phyloP scores from a whole-genome alignment of 2,797 vertebrate genomes.

The Merluccius polli region DNA sequence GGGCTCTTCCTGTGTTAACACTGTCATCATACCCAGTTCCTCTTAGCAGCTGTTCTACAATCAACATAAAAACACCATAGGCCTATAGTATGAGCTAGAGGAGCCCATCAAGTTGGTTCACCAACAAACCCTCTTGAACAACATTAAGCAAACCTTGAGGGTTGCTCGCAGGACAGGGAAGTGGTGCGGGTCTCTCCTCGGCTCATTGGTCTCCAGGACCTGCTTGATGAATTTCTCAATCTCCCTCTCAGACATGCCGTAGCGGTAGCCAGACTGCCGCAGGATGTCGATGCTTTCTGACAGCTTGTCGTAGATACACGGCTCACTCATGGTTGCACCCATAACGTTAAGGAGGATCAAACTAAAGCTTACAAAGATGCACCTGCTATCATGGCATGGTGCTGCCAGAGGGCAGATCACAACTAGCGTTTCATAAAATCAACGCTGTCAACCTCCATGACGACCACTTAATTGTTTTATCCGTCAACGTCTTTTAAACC shows the following conservation, averaged over 20 bases:
- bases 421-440: not conserved
- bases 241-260: conserved; percentile 92
- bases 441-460: not conserved
- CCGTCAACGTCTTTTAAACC: too few relatives aligned
- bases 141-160: conserved; percentile 74
- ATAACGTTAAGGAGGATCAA: conserved; percentile 58
- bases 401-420: not conserved
- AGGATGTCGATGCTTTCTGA: conserved; percentile 91
- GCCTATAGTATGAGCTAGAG: not conserved
- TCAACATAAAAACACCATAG: not conserved
- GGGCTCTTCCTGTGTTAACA: not conserved
- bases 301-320: conserved; percentile 93
- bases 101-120: too few relatives aligned
- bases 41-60: not conserved
- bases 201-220: conserved; percentile 90
- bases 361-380: not conserved
- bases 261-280: conserved; percentile 89
- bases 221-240: conserved; percentile 94
- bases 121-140: not conserved
- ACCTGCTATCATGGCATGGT: not conserved
- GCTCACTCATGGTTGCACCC: conserved; percentile 85
- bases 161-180: conserved; percentile 80
- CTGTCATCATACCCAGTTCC: not conserved
- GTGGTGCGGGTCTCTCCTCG: conserved; percentile 80
- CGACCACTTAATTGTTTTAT: not conserved